phyloP scores from a whole-genome alignment of 2,888 invertebrate species.

The Mythimna loreyi region DNA sequence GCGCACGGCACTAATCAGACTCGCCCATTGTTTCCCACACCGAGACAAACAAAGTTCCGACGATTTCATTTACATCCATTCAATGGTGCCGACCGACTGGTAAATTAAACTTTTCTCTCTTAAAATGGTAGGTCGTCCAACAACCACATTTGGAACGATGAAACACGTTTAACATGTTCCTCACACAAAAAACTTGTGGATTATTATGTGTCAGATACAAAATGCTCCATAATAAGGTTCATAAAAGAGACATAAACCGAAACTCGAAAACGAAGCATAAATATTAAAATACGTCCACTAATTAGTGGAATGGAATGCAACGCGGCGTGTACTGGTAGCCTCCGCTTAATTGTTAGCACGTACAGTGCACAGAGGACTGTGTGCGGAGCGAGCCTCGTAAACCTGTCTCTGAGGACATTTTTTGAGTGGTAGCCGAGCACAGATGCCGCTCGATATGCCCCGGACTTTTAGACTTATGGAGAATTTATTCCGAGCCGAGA shows the following conservation, averaged over 20 bases:
- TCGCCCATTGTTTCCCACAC: constrained; percentile 78
- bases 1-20: constrained; percentile 74
- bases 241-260: constrained; percentile 70
- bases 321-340: constrained; percentile 57
- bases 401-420: constrained; percentile 69
- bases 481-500: constrained; percentile 54
- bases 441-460: constrained; percentile 58
- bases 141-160: constrained; percentile 54
- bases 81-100: constrained; percentile 56
- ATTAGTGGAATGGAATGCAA: constrained; percentile 71
- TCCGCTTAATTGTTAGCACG: constrained; percentile 69
- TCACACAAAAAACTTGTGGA: constrained; percentile 48
- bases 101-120: constrained; percentile 65
- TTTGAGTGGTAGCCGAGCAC: constrained; percentile 56
- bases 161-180: constrained; percentile 62
- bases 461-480: constrained; percentile 54
- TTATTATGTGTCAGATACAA: constrained; percentile 61
- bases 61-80: constrained; percentile 80
- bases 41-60: constrained; percentile 75
- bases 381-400: constrained; percentile 61
- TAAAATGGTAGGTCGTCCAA: constrained; percentile 63
- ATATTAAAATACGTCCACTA: constrained; percentile 69
- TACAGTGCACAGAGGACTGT: constrained; percentile 40
- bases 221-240: constrained; percentile 64
- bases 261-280: constrained; percentile 64